A percentile compares a stretch with the other conserved stretches of the same genome.
Conservation (phyloP, 2,797 vertebrate species). For the Smutsia gigantea region DNA sequence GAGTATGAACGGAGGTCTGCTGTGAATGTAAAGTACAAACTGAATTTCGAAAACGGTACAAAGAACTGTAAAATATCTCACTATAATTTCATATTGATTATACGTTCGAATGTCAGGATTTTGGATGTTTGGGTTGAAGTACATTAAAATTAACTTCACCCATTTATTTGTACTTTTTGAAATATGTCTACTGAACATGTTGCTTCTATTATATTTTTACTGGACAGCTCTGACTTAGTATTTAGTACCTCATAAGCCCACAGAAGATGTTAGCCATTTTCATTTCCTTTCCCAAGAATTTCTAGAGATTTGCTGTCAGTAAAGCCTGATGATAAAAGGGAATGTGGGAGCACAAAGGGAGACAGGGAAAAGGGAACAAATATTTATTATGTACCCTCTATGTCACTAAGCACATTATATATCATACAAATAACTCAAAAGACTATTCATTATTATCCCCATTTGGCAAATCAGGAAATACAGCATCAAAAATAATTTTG, state of each 20-base stretch:
- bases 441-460: not conserved
- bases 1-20: not conserved
- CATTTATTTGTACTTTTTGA: not conserved
- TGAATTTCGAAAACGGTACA: not conserved
- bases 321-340: not conserved
- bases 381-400: not conserved
- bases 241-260: not conserved
- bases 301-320: not conserved
- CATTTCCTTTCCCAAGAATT: not conserved
- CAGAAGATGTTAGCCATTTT: not conserved
- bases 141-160: not conserved
- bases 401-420: not conserved
- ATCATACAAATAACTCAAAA: not conserved
- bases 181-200: not conserved
- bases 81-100: not conserved
- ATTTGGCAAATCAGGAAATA: not conserved
- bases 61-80: not conserved
- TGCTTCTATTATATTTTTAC: slow-evolving; percentile 6
- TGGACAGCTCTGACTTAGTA: not conserved
- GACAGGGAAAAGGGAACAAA: not conserved
- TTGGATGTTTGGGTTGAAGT: not conserved
- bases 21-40: not conserved
- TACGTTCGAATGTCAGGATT: not conserved
- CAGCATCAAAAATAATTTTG: not conserved
- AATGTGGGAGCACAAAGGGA: slow-evolving; percentile 6